Conservation (phyloP, 2,113 vertebrate genomes). For the Bambusicola thoracicus region DNA sequence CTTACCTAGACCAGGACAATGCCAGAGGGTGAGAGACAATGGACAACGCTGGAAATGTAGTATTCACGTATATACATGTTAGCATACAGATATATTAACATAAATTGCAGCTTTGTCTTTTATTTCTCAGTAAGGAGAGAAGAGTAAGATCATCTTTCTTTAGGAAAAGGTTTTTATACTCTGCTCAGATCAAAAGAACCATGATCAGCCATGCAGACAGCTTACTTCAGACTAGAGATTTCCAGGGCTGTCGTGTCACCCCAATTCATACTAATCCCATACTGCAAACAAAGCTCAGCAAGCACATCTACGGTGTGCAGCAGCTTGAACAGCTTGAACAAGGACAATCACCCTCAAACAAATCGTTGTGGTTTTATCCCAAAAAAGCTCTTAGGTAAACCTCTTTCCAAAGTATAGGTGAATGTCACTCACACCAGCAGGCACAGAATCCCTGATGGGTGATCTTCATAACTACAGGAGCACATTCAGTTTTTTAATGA, state of each 20-base stretch:
- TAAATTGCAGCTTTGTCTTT: background rate
- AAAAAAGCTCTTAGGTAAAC: background rate
- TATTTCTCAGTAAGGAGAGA: background rate
- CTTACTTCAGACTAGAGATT: background rate
- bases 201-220: background rate
- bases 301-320: background rate
- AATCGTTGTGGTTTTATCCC: background rate
- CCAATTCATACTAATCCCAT: background rate
- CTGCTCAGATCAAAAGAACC: background rate
- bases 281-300: background rate
- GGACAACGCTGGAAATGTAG: fast-evolving
- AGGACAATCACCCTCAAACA: background rate
- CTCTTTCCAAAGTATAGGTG: background rate
- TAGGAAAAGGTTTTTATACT: background rate
- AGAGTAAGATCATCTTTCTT: background rate
- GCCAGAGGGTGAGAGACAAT: background rate
- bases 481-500: background rate
- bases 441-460: background rate
- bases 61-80: fast-evolving
- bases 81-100: background rate
- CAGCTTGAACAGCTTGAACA: background rate
- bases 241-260: background rate
- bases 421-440: background rate
- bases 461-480: background rate
- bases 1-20: background rate